Base-by-base conservation (phyloP, 1,140 invertebrate genomes). In the Drosophila melanica region DNA sequence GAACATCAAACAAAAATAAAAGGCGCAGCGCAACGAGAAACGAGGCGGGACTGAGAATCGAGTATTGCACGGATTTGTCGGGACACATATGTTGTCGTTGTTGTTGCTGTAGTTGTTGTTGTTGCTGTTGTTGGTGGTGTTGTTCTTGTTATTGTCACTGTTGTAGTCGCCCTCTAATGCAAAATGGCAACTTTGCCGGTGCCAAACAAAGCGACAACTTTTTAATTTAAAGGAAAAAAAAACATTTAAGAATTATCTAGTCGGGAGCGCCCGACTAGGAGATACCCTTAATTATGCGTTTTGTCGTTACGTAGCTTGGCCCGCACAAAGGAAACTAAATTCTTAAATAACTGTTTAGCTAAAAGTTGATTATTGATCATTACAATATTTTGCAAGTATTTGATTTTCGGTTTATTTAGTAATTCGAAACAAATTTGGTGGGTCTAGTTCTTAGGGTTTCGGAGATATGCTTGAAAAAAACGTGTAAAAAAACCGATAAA, bases 191-290 rank as follows among this genome's bases (percentile, higher is more conserved):
- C 57, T 62, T 57, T 64, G 11, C 51, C 35, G 42, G n/a, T 54
- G 51, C 51, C 51, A 54, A 55, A 41, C 16, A 70, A 77, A 48
- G 67, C 47, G 62, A 53, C 58, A 81, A 86, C 77, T 86, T 86
- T 86, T 81, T 86, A 86, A 85, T 85, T 85, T 86, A 66, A 81
- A 63, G 62, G 55, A 66, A 48, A 81, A 80, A 37, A 63, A 72
- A 35, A 68, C 74, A 50, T 6, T 35, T 45, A 62, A 53, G 20
- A 23, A 23, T 23, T 0, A 23, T 23, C 20, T 23, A 23, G 20
- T 23, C 20, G 20, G 20, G 20, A 23, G 20, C 3, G 3, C 20
- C 20, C 20, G 20, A 23, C 20, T 23, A 23, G 20, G 20, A 23
- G 20, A 20, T 20, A 20, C 1, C 20, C 20, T 20, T 1, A 20